These are phyloP conservation scores for Deroptyus accipitrinus DNA, from an alignment of 2,113 vertebrate genomes.

Conservation along the genomic window DNA sequence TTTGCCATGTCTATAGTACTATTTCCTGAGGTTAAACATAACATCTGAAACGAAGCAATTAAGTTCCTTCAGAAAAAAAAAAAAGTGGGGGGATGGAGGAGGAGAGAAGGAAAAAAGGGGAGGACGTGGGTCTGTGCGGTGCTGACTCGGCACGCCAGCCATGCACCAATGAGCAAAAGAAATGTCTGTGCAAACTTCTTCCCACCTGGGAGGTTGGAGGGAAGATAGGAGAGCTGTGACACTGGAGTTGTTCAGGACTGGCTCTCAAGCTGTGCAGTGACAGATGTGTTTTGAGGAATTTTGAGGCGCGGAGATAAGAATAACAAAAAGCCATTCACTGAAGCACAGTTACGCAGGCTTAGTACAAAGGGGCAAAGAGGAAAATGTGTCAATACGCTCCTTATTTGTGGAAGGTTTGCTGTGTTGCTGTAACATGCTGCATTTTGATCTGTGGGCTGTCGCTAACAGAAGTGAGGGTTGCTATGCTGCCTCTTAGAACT, in stretches of 20 bases:
- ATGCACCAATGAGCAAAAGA: conserved; percentile 54
- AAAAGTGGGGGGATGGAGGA: rapidly evolving
- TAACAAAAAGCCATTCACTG: conserved; percentile 61
- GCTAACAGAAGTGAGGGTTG: neutral
- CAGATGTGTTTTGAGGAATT: conserved; percentile 68
- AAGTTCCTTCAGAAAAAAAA: conserved; percentile 48
- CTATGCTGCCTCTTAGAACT: neutral
- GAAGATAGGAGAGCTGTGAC: conserved; percentile 51
- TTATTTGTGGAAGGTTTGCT: neutral
- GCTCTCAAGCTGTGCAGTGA: conserved; percentile 54
- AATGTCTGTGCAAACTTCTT: conserved; percentile 53
- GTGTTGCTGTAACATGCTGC: conserved; percentile 1
- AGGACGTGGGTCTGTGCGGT: neutral
- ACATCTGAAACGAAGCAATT: conserved; percentile 90
- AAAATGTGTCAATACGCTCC: conserved; percentile 22
- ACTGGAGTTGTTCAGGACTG: conserved; percentile 50
- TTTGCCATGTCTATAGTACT: conserved; percentile 82
- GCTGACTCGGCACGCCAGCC: conserved; percentile 52
- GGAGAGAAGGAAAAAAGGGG: neutral
- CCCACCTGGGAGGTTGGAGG: conserved; percentile 62
- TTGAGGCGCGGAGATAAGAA: conserved; percentile 59
- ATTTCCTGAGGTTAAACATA: conserved; percentile 93
- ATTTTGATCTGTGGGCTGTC: neutral
- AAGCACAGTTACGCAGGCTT: neutral
- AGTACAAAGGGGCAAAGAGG: conserved; percentile 35